A percentile compares a stretch with the other conserved stretches of the same genome.
Conservation (phyloP, 2,797 vertebrate genomes). For the Catamblyrhynchus diadema region DNA sequence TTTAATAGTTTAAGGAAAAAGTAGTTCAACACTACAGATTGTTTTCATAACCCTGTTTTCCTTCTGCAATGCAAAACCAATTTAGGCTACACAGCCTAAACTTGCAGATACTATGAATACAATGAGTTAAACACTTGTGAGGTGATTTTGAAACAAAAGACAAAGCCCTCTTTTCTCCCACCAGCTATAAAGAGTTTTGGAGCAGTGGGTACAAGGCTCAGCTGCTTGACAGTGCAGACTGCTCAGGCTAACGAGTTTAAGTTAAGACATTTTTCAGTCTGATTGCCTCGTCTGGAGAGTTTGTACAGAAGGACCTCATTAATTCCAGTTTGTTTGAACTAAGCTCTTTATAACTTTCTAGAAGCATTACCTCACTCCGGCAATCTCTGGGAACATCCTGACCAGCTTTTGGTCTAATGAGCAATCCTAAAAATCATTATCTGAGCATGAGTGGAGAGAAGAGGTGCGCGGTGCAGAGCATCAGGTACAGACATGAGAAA, state of each 20-base stretch:
- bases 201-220: background rate
- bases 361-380: background rate
- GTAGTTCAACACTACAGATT: background rate
- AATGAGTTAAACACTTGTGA: background rate
- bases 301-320: background rate
- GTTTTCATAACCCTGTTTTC: background rate
- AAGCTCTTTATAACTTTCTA: background rate
- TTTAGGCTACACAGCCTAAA: background rate
- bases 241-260: background rate
- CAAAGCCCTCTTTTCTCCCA: background rate
- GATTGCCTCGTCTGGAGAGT: background rate
- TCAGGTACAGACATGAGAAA: background rate
- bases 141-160: background rate
- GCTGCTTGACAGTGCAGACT: background rate
- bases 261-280: background rate
- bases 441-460: background rate
- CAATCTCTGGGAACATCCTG: background rate
- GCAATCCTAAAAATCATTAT: background rate
- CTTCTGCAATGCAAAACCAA: background rate
- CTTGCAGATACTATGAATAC: background rate
- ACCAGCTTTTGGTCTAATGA: background rate
- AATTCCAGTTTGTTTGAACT: background rate
- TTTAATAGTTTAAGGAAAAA: background rate
- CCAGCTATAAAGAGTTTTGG: background rate
- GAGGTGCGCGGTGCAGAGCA: accelerated